Evolutionary conservation across 2,888 invertebrate genomes (phyloP), one percentile per base, ranked within the genome.

Genomic region (Cosmorhoe ocellata): DNA sequence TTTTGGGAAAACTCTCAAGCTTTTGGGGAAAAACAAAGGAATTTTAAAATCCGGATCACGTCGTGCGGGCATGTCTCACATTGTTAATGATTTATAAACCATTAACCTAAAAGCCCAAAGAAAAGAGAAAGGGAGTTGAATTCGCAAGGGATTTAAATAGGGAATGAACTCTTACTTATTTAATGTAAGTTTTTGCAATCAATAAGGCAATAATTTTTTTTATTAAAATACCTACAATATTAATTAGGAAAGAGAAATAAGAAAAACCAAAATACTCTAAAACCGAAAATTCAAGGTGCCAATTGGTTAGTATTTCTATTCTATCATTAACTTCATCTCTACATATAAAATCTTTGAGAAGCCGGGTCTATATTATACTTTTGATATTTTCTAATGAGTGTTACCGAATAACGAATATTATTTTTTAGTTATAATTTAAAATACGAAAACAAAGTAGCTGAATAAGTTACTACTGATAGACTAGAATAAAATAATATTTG

Each of bases 51-150:
- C 51, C 66, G 57, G 67, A 68, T 72, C 76, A 75, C 77, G 72
- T 68, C 65, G 60, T 65, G 66, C 56, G 62, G 67, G 71, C 53
- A 71, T 78, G 74, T 71, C 72, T 76, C 69, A 67, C 75, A 74
- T 74, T 76, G 76, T 81, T 78, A 78, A 81, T 80, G 76, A 81
- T 82, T 81, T 79, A 81, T 78, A 76, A 76, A 73, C 72, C 79
- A 81, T 81, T 79, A 77, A 71, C 72, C 74, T 81, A 77, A 83
- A 76, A 82, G 82, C 78, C 51, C 52, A 63, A 61, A 68, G 71
- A 67, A 66, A 71, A 67, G 67, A 67, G 63, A 64, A 69, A 68
- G 61, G 64, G 71, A 73, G 79, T 72, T 68, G 68, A 66, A 62
- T 74, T 54, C 76, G 33, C 55, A 69, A 68, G 76, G 71, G 59